Conservation (phyloP, 2,113 vertebrate species). For the Acrocephalus kingi region DNA sequence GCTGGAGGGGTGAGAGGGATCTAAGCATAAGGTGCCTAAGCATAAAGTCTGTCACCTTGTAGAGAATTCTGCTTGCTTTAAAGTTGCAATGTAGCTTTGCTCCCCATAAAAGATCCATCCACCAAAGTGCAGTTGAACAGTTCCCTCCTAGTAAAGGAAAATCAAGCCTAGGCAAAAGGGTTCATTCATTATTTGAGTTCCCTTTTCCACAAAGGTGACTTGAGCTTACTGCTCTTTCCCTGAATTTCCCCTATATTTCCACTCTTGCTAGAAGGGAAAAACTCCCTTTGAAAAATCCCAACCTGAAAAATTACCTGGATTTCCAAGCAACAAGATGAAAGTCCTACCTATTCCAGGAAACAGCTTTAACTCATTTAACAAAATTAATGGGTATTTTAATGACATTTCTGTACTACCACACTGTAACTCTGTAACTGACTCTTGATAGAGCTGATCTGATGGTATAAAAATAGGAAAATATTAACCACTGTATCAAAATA, state of each 20-base stretch:
- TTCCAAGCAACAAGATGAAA: neutral
- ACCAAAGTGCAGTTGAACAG: neutral
- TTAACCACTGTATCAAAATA: neutral
- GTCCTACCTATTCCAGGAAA: neutral
- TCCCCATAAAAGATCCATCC: neutral
- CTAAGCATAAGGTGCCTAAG: neutral
- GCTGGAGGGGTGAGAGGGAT: neutral
- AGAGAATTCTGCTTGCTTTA: neutral
- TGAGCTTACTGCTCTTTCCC: neutral
- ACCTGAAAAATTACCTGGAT: neutral
- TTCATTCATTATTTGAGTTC: neutral
- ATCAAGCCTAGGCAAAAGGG: neutral
- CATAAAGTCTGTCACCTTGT: rapidly evolving
- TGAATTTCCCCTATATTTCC: neutral
- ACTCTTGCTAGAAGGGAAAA: neutral
- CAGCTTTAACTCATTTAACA: neutral
- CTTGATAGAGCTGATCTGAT: neutral
- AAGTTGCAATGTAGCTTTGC: neutral
- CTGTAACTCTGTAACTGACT: neutral
- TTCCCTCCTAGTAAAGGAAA: neutral
- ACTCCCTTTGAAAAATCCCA: neutral
- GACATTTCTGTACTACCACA: neutral
- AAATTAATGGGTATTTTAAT: neutral
- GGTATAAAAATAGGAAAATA: neutral
- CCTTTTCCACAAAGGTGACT: neutral